phyloP scores from a whole-genome alignment of 2,888 invertebrate genomes.

The Xestia ashworthii region DNA sequence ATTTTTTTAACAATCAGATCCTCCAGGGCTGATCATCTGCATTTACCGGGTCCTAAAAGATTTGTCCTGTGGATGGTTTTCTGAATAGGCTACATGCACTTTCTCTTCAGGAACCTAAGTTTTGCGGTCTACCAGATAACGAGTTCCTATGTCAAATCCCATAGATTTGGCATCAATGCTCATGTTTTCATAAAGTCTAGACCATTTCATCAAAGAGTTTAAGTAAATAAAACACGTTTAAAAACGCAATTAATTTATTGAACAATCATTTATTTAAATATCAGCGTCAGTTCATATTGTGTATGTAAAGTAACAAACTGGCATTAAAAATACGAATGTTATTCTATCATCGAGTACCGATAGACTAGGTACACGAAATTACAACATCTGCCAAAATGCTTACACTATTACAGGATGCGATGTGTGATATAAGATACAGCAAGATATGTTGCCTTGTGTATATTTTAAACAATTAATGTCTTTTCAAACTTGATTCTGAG shows the following conservation, averaged over 20 bases:
- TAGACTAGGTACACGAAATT: slow-evolving; percentile 32
- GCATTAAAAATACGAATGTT: slow-evolving; percentile 47
- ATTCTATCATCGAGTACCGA: slow-evolving; percentile 26
- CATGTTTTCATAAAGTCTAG: background rate
- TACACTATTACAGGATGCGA: slow-evolving; percentile 52
- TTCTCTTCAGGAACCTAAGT: background rate
- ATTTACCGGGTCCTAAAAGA: background rate
- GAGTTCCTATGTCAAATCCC: background rate
- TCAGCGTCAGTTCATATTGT: slow-evolving; percentile 39
- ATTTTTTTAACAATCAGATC: background rate
- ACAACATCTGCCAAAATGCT: slow-evolving; percentile 54
- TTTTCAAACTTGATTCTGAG: slow-evolving; percentile 52
- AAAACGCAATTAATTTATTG: slow-evolving; percentile 69
- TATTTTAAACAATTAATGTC: slow-evolving; percentile 51
- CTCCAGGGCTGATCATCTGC: background rate
- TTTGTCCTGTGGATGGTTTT: background rate
- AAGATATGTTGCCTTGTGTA: slow-evolving; percentile 46
- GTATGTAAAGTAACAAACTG: slow-evolving; percentile 55
- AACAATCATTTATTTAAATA: slow-evolving; percentile 52
- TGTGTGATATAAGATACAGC: slow-evolving; percentile 48
- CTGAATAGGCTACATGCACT: too few species aligned
- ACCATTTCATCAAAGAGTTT: slow-evolving; percentile 5
- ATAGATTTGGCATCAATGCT: background rate
- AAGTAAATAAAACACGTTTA: slow-evolving; percentile 48
- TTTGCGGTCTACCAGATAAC: background rate